Percentiles rank a stretch among this genome's conserved stretches.
These are phyloP conservation scores for Punctoribates punctum DNA, from an alignment of 2,888 invertebrate genomes.

Conservation along the genomic window DNA sequence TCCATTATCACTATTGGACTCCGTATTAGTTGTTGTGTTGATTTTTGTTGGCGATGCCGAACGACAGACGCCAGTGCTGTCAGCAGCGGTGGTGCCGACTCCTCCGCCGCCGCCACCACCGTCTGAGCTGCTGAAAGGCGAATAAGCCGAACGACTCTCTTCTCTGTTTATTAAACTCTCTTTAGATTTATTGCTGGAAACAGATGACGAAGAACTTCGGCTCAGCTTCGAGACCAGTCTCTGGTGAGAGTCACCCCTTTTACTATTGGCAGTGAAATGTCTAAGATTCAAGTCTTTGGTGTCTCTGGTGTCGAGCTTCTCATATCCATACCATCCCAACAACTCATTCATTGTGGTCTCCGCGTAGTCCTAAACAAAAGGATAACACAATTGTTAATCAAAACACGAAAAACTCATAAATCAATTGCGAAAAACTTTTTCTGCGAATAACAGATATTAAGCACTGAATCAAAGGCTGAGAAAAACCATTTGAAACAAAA, in stretches of 20 bases:
- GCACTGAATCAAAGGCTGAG: no score
- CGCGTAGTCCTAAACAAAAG: constrained; percentile 70
- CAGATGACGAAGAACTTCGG: neutral
- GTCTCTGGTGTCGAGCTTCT: constrained; percentile 65
- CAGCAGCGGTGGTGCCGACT: neutral
- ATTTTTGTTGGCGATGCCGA: neutral
- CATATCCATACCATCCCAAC: constrained; percentile 86
- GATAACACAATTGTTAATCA: no score
- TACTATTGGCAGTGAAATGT: constrained; percentile 48
- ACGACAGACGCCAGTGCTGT: constrained; percentile 28
- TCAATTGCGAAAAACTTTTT: no score
- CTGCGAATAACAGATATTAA: no score
- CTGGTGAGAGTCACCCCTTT: neutral
- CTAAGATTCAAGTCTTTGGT: constrained; percentile 58
- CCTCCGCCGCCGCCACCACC: constrained; percentile 4
- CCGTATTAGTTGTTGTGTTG: neutral
- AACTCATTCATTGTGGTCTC: constrained; percentile 89
- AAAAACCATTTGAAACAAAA: no score
- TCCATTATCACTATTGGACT: constrained; percentile 10
- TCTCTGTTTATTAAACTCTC: neutral
- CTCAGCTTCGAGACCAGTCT: neutral
- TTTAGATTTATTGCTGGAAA: constrained; percentile 16
- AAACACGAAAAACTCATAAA: neutral
- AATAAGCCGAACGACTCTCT: neutral
- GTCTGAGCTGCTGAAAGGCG: constrained; percentile 22